Evolutionary conservation across 2,797 vertebrate genomes (phyloP).

Genomic region (Ctenopoma multispine): DNA sequence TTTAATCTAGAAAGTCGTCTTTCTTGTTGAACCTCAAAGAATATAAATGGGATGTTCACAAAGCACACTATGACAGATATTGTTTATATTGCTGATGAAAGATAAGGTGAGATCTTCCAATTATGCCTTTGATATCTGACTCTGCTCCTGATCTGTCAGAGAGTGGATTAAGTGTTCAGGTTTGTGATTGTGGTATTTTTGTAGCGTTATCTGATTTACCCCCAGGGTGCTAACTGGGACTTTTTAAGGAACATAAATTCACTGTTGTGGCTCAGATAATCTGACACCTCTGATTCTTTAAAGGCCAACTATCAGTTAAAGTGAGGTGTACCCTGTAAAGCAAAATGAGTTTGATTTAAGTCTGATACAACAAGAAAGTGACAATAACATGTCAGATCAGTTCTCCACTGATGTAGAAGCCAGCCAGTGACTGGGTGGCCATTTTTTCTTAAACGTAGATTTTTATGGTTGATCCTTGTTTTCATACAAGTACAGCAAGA

Average conservation of each 20-base stretch:
- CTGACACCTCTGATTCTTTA: conserved; percentile 40
- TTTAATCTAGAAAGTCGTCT: too few species aligned
- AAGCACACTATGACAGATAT: conserved; percentile 32
- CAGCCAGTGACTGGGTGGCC: neutral
- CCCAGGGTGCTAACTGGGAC: conserved; percentile 26
- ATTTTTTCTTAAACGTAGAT: neutral
- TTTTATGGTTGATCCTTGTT: neutral
- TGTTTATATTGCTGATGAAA: conserved; percentile 47
- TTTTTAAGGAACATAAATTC: conserved; percentile 33
- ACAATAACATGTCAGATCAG: neutral
- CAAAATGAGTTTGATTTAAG: conserved; percentile 14
- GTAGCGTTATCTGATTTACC: conserved; percentile 50
- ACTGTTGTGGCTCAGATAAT: neutral
- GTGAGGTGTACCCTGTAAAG: neutral
- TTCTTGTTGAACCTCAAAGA: neutral
- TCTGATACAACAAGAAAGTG: neutral
- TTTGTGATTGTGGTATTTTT: conserved; percentile 39
- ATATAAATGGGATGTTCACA: conserved; percentile 25
- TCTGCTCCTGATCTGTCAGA: conserved; percentile 8
- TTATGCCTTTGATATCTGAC: conserved; percentile 41
- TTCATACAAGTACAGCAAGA: conserved; percentile 2
- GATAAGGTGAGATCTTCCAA: neutral
- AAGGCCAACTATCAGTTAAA: conserved; percentile 17
- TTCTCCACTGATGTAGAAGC: neutral
- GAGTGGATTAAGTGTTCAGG: conserved; percentile 23